Evolutionary conservation across 2,113 vertebrate genomes (phyloP).

Genomic region (Saguinus imperator): DNA sequence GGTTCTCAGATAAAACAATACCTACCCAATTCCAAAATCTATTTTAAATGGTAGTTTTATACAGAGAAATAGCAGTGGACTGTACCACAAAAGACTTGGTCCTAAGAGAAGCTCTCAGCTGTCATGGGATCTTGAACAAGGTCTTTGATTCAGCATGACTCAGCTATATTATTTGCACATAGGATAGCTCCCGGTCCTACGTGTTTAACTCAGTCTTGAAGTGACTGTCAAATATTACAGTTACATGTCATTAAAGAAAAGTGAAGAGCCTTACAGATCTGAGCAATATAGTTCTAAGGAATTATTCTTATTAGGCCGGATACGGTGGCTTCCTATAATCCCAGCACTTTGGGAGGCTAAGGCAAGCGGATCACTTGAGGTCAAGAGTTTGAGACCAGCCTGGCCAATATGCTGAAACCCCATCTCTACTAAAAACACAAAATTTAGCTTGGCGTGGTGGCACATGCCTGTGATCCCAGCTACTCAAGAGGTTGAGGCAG

Average conservation of each 20-base stretch:
- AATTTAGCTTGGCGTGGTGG: no score
- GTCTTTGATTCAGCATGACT: not conserved
- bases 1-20: not conserved
- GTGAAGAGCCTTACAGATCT: not conserved
- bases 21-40: not conserved
- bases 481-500: no score
- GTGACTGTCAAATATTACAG: not conserved
- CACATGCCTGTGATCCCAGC: no score
- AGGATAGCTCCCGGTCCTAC: not conserved
- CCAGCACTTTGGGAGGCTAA: no score
- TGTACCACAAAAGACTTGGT: not conserved
- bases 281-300: not conserved
- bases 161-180: not conserved
- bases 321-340: no score
- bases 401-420: no score
- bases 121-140: not conserved
- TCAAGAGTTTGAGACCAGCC: no score
- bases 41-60: not conserved
- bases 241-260: not conserved
- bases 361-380: no score
- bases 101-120: not conserved
- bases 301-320: not conserved
- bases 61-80: not conserved
- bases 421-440: no score
- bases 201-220: not conserved